Evolutionary conservation across 2,797 vertebrate species (phyloP), one percentile per base, ranked within the genome.

Genomic region (Melanotaenia parkinsoni): DNA sequence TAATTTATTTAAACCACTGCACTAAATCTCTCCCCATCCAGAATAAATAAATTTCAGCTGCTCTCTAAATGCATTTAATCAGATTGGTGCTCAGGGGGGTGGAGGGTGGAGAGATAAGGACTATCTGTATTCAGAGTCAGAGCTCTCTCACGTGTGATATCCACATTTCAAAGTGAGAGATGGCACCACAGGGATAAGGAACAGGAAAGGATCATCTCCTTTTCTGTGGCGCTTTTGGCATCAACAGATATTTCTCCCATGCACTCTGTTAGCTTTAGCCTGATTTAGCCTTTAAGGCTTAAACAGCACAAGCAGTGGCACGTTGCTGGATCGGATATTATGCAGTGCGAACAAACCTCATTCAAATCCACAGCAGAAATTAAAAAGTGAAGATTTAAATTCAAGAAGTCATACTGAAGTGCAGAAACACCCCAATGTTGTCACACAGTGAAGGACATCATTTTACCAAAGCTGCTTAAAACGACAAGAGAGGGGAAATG

Each of bases 41-140:
- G 65, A 76, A 63, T 53, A 76, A 73, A 79, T 74, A 65, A 53
- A 83, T 85, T 78, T 85, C 64, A 86, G 68, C 72, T 80, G 59
- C 77, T 79, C 70, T 72, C 70, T 66, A 84, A 74, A 79, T 76
- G 68, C 72, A 24, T 80, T 84, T 91, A 84, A 90, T 90, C 83
- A 87, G 75, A 82, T 88, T 77, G 72, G 72, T 77, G 60, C 58
- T 69, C n/a, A 26, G 38, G 33, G 38, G 61, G 58, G 43, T 30
- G n/a, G 22, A 13, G 37, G 43, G 43, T 45, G 45, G 5, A 47
- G 20, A 66, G 57, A 72, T 78, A 79, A 76, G 74, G 72, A 72
- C 81, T 74, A 40, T 69, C 74, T 81, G 58, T 67, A 60, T 71
- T 77, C 69, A 47, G 67, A 87, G 67, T 78, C 30, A 20, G 38